Base-by-base conservation (phyloP, 2,113 vertebrate species). In the Sturnira hondurensis region DNA sequence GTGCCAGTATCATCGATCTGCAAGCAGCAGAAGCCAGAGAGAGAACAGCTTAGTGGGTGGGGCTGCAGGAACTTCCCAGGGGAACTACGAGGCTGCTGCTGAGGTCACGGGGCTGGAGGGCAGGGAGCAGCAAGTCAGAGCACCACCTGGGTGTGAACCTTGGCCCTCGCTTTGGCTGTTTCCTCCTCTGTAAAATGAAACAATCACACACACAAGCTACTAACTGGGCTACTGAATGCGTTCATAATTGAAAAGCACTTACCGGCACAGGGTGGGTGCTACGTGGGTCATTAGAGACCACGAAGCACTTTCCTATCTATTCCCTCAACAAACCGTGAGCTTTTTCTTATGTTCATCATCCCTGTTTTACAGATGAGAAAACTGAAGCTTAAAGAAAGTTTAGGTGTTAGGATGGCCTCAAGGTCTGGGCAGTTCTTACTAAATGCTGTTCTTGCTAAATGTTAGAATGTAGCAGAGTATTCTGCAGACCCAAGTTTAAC, bases 1-100 rank as follows among this genome's bases (percentile, higher is more conserved):
- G 93, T 96, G 47, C 98, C 93, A 0, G 98, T 97, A 70, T 97
- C 96, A 0, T 98, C 98, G 0, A 98, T 94, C 98, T 98, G 80
- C 43, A 96, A 87, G 89, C 36, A 91, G 80, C 31, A 78, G 93
- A 93, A 73, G 67, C 1, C 36, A 56, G 76, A 86, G 61, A 81
- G 63, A 68, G 80, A 83, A 15, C 5, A n/a, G 54, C 16, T 94
- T 50, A 93, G 76, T 2, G 63, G 33, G 47, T 10, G 63, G 24
- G 50, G 47, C 43, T 7, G 28, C 3, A 1, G 2, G 78, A 74
- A 14, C 2, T 31, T 70, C 26, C 87, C 11, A 22, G 58, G 3
- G 15, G 33, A 19, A 19, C n/a, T 63, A 20, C 1, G 10, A 12
- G 14, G 20, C 54, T n/a, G 28, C 78, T 52, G n/a, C 73, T 36